A percentile compares a stretch with the other conserved stretches of the same genome.
These are phyloP conservation scores for Aricia agestis DNA, from an alignment of 1,140 invertebrate genomes.

Conservation along the genomic window DNA sequence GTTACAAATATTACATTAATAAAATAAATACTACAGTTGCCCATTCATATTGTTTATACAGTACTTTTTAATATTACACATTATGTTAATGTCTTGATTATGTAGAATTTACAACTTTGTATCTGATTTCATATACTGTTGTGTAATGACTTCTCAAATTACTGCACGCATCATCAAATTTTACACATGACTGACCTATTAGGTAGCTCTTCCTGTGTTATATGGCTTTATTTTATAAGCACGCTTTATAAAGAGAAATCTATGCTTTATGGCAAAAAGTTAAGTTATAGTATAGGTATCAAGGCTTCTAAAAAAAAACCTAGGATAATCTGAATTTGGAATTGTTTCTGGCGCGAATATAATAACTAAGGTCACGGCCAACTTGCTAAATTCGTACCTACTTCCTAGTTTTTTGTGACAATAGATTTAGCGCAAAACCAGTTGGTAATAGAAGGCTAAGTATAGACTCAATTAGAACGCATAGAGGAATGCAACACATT, in stretches of 20 bases:
- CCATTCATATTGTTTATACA: background rate
- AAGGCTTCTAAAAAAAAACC: background rate
- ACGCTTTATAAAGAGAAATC: too few species aligned
- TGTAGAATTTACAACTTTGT: background rate
- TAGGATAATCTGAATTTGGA: background rate
- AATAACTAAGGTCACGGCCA: background rate
- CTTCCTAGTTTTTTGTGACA: conserved; percentile 12
- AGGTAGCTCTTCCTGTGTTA: background rate
- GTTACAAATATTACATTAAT: background rate
- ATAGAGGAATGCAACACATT: background rate
- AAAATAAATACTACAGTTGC: background rate
- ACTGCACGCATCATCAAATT: conserved; percentile 9
- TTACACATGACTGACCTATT: background rate
- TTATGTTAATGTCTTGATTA: background rate
- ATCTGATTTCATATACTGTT: background rate
- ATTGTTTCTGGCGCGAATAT: background rate
- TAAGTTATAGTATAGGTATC: background rate
- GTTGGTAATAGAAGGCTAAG: background rate
- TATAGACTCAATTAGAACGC: background rate
- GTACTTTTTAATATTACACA: background rate
- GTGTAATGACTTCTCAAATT: background rate
- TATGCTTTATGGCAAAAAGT: background rate
- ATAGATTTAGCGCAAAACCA: background rate
- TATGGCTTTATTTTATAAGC: background rate
- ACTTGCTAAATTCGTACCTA: background rate